Base-by-base conservation (phyloP, 1,140 invertebrate genomes). In the Nymphalis io region DNA sequence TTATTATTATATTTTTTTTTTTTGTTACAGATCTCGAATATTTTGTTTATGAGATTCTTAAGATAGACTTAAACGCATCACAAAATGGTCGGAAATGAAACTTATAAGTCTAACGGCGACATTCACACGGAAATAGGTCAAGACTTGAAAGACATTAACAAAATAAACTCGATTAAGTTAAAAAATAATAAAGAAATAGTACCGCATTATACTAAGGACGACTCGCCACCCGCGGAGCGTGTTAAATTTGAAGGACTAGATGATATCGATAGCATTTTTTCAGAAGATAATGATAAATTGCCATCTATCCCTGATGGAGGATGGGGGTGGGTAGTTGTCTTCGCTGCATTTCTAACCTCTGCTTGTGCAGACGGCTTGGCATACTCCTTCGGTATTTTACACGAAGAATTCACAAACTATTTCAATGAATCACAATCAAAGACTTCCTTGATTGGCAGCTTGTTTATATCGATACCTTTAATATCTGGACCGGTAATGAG, bases 281-380 rank as follows among this genome's bases (percentile, higher is more conserved):
- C 83, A 1, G 76, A 83, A 33, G 79, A 80, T 18, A 70, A 72
- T 15, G 76, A 82, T 23, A 80, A 80, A 57, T 60, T 85, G 13
- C 87, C 87, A 12, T 79, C 84, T 0, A 87, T 91, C 15, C 89
- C 89, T 4, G 89, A 91, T 39, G 89, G 89, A 10, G 89, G 89
- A 12, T 91, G 85, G 85, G 97, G 97, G 0, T 98, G 97, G 97
- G 94, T 98, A 4, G 96, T 98, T 0, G 96, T 98, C 0, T 88
- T 95, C 3, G 94, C 96, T 0, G 96, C 96, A 0, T 94, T 98
- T 46, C 81, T 97, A 23, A 95, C 97, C 6, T 96, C 96, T 51
- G 94, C 98, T 72, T 96, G 98, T 18, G 96, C 97, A 23, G 98
- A 99, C 84, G 98, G 98, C 0, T 94, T 98, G 3, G 96, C 96